Percentiles rank a stretch among this genome's conserved stretches.
phyloP scores from a whole-genome alignment of 2,888 invertebrate genomes.

The Beris morrisii region DNA sequence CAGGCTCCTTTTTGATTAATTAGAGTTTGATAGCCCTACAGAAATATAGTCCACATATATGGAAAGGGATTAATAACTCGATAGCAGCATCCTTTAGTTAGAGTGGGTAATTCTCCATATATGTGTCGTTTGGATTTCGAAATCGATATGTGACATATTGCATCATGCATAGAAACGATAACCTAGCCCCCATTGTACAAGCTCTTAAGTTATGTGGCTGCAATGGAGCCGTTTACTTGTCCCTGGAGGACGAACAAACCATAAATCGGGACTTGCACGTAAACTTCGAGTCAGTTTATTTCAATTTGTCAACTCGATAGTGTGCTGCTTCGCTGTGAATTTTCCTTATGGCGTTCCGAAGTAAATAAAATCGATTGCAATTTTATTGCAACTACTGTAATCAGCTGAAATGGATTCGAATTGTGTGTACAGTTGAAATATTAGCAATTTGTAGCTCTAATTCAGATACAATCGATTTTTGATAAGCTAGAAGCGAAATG shows the following conservation, averaged over 20 bases:
- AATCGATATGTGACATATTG: constrained; percentile 21
- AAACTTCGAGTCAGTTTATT: constrained; percentile 23
- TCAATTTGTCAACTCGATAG: constrained; percentile 29
- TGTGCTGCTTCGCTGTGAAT: constrained; percentile 4
- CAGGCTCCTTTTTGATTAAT: no score
- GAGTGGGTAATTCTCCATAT: not conserved
- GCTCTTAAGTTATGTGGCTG: not conserved
- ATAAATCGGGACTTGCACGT: constrained; percentile 24
- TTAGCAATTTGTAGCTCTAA: no score
- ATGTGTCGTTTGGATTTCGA: not conserved
- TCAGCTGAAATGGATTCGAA: constrained; percentile 16
- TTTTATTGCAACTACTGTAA: constrained; percentile 20
- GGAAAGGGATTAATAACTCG: no score
- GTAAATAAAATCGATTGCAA: constrained; percentile 23
- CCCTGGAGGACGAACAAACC: constrained; percentile 7
- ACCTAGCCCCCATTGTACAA: not conserved
- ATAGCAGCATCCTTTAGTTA: no score
- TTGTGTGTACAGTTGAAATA: no score
- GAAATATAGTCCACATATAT: no score
- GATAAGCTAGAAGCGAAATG: no score
- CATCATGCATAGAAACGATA: not conserved
- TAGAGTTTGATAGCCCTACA: no score
- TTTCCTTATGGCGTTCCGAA: not conserved
- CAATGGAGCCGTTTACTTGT: constrained; percentile 5
- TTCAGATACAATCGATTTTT: no score